Percentiles rank a stretch among this genome's conserved stretches.
phyloP scores from a whole-genome alignment of 2,888 invertebrate species.

The Coenonympha glycerion region DNA sequence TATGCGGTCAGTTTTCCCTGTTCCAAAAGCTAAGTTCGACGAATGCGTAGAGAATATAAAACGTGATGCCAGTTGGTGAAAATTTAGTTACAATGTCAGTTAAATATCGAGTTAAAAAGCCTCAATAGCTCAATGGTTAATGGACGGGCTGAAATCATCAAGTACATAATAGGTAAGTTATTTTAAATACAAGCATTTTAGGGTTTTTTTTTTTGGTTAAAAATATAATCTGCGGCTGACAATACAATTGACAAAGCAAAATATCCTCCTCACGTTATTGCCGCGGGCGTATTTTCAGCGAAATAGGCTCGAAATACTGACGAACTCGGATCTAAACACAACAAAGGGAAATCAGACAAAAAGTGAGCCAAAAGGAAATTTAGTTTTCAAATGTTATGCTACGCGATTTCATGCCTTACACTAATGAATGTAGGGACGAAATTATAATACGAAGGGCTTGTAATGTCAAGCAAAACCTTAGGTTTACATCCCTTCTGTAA shows the following conservation, averaged over 20 bases:
- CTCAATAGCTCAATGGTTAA: too few relatives aligned
- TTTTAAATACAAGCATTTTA: too few relatives aligned
- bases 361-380: slow-evolving; percentile 10
- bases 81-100: too few relatives aligned
- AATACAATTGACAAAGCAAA: neutral
- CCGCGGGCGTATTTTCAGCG: neutral
- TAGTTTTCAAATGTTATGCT: neutral
- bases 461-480: neutral
- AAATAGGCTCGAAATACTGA: neutral
- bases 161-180: too few relatives aligned
- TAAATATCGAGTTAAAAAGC: too few relatives aligned
- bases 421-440: too few relatives aligned
- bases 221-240: neutral
- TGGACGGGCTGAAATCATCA: too few relatives aligned
- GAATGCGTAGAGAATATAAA: neutral
- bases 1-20: neutral
- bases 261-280: neutral
- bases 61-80: too few relatives aligned
- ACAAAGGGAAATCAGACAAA: slow-evolving; percentile 19
- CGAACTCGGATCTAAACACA: slow-evolving; percentile 10
- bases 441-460: neutral
- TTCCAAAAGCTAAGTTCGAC: neutral
- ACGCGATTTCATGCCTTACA: too few relatives aligned
- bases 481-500: neutral
- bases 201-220: too few relatives aligned